Evolutionary conservation across 1,140 invertebrate genomes (phyloP).

Genomic region (Sitodiplosis mosellana): DNA sequence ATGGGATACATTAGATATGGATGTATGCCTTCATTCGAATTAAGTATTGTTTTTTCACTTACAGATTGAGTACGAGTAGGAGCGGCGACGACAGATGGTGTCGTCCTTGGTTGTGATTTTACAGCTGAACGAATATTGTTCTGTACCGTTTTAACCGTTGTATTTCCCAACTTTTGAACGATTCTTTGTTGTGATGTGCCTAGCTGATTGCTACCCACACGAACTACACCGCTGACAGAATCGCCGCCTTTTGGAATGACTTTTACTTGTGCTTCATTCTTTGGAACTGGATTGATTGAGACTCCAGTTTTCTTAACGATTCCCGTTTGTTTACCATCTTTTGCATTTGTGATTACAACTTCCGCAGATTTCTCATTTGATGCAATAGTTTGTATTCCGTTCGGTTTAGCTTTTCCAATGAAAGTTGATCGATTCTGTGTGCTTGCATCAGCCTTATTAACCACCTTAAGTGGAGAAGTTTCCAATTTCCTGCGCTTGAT

Average conservation of each 20-base stretch:
- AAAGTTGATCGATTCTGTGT: background rate
- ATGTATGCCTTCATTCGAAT: constrained; percentile 4
- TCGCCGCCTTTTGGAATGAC: background rate
- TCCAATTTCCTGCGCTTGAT: background rate
- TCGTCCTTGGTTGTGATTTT: background rate
- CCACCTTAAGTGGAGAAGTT: background rate
- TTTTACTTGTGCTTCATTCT: background rate
- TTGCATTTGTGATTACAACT: constrained; percentile 21
- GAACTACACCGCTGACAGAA: background rate
- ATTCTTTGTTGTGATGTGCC: background rate
- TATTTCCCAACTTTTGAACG: background rate
- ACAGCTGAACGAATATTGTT: background rate
- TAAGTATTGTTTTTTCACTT: background rate
- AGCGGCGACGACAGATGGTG: background rate
- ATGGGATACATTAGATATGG: background rate
- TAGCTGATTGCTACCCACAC: background rate
- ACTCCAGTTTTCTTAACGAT: constrained; percentile 19
- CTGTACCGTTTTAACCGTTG: background rate
- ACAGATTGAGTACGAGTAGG: background rate
- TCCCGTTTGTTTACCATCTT: constrained; percentile 18
- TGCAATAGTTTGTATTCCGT: background rate
- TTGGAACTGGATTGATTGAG: constrained; percentile 1
- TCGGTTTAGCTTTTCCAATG: background rate
- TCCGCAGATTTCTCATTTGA: constrained; percentile 10
- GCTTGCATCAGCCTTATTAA: background rate